These are phyloP conservation scores for Poecilia picta DNA, from an alignment of 2,797 vertebrate genomes.

Conservation along the genomic window DNA sequence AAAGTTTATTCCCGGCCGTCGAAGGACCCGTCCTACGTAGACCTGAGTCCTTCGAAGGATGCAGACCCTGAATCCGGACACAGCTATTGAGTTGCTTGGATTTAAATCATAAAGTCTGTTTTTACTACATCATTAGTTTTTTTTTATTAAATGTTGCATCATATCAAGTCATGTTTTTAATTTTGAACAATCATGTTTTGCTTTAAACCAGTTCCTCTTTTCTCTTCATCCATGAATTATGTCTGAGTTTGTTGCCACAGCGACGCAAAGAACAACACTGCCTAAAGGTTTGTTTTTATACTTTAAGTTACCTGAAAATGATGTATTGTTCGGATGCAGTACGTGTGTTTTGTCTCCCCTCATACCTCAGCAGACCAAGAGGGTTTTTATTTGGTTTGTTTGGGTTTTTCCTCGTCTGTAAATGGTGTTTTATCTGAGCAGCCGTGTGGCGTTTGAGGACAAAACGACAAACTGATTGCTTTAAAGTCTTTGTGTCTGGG, in stretches of 20 bases:
- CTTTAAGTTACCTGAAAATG: not conserved
- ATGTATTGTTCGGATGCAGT: not conserved
- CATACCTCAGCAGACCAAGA: slow-evolving; percentile 58
- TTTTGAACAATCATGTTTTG: not conserved
- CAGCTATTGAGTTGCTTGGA: not conserved
- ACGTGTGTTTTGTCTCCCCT: slow-evolving; percentile 8
- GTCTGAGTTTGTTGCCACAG: not conserved
- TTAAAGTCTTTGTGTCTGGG: slow-evolving; percentile 48
- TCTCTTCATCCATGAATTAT: not conserved
- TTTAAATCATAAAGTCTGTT: not conserved
- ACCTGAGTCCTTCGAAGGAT: too few species aligned
- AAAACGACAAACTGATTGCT: slow-evolving; percentile 27
- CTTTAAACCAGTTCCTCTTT: not conserved
- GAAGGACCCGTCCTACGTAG: too few species aligned
- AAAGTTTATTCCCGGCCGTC: too few species aligned
- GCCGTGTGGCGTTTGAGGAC: slow-evolving; percentile 16
- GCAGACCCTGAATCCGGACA: too few species aligned
- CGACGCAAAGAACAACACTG: slow-evolving; percentile 1
- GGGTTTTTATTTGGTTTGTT: slow-evolving; percentile 23
- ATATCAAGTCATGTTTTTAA: not conserved
- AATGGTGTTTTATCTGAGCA: not conserved
- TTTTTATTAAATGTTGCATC: not conserved
- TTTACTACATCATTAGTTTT: not conserved
- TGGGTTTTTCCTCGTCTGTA: slow-evolving; percentile 12
- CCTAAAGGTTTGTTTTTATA: not conserved